These are phyloP conservation scores for Circaetus gallicus DNA, from an alignment of 2,113 vertebrate species.

Conservation along the genomic window DNA sequence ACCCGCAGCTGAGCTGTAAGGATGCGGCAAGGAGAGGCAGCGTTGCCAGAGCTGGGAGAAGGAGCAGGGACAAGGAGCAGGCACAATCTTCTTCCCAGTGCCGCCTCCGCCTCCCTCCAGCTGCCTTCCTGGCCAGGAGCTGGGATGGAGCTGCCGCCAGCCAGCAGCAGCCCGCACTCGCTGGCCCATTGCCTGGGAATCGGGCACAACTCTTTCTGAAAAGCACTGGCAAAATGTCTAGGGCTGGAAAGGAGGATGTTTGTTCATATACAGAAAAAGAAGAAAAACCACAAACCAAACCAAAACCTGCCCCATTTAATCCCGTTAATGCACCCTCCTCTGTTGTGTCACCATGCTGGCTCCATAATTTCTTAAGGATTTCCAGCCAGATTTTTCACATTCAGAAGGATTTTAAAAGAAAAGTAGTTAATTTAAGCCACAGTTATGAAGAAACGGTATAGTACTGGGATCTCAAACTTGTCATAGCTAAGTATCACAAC, in stretches of 20 bases:
- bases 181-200: accelerated
- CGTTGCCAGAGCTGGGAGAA: accelerated
- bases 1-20: accelerated
- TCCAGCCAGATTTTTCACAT: not conserved
- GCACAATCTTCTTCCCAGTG: accelerated
- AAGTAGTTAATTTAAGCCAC: not conserved
- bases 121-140: not conserved
- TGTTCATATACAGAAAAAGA: not conserved
- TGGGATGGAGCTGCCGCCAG: not conserved
- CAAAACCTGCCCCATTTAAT: not conserved
- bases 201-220: accelerated
- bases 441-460: not conserved
- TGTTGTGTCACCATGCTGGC: too few species aligned
- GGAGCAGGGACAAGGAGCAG: too few species aligned
- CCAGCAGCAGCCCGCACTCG: not conserved
- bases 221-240: accelerated
- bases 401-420: not conserved
- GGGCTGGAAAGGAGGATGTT: not conserved
- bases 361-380: not conserved
- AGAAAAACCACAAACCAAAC: not conserved
- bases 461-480: not conserved
- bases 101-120: not conserved
- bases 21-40: too few species aligned
- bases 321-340: not conserved
- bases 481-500: not conserved